phyloP scores from a whole-genome alignment of 2,113 vertebrate genomes.

The Anolis carolinensis region DNA sequence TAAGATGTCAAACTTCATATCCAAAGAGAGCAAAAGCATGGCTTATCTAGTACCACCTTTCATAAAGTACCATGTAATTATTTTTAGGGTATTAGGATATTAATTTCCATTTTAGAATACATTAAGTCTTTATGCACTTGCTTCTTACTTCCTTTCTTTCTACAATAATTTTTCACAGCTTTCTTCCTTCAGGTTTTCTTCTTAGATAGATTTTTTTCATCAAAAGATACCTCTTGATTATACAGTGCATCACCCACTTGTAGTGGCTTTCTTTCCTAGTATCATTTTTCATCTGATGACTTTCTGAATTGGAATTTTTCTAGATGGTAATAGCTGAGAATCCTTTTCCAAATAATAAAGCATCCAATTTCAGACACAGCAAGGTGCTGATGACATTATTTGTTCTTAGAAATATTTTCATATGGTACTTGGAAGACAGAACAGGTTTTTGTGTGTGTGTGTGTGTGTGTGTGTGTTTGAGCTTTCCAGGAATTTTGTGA shows the following conservation, averaged over 20 bases:
- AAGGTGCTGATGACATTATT: neutral
- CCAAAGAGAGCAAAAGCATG: neutral
- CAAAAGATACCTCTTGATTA: conserved; percentile 20
- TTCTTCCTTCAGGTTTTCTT: neutral
- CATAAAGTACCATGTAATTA: neutral
- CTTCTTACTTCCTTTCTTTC: conserved; percentile 13
- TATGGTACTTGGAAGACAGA: neutral
- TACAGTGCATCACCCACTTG: neutral
- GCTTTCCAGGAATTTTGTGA: neutral
- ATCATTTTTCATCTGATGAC: conserved; percentile 16
- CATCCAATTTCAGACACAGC: conserved; percentile 31
- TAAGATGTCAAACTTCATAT: conserved; percentile 18
- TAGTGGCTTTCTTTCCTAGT: conserved; percentile 19
- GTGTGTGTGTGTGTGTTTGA: neutral
- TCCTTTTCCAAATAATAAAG: neutral
- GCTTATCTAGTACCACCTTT: conserved; percentile 4
- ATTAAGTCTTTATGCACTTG: neutral
- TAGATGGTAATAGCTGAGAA: conserved; percentile 23
- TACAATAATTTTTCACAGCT: conserved; percentile 21
- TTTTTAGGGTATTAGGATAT: neutral
- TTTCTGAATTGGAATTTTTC: neutral
- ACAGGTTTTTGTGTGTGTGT: neutral
- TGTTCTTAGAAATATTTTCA: neutral
- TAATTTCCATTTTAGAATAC: neutral
- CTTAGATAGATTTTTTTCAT: neutral